These are phyloP conservation scores for Lepidochrysops patricia DNA, from an alignment of 2,888 invertebrate species.

Conservation along the genomic window DNA sequence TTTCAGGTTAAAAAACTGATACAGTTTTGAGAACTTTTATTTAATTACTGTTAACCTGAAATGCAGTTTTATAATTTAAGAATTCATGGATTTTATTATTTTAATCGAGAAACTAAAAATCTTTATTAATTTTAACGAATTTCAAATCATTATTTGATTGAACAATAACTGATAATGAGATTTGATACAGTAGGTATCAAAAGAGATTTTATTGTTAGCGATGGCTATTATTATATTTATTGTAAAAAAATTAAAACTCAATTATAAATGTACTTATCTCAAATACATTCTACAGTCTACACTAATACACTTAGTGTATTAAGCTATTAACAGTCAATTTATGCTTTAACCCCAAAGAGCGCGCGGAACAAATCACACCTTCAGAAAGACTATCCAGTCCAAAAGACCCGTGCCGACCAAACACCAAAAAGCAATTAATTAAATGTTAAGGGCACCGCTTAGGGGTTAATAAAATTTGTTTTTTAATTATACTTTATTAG, in stretches of 20 bases:
- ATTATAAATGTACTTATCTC: no score
- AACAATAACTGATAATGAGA: no score
- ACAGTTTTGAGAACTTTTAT: background rate
- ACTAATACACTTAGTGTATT: slow-evolving; percentile 5
- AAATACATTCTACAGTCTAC: no score
- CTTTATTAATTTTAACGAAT: no score
- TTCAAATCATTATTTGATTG: no score
- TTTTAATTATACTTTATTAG: slow-evolving; percentile 69
- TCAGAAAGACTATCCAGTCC: slow-evolving; percentile 39
- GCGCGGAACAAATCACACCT: slow-evolving; percentile 55
- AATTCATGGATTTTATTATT: no score
- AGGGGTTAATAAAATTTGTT: slow-evolving; percentile 62
- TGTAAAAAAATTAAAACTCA: no score
- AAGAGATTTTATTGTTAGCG: no score
- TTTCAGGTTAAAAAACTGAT: background rate
- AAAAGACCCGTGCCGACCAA: slow-evolving; percentile 42
- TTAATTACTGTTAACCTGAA: background rate
- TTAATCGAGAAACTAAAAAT: no score
- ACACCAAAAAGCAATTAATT: slow-evolving; percentile 55
- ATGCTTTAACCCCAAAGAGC: slow-evolving; percentile 43
- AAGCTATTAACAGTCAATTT: slow-evolving; percentile 10
- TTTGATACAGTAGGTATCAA: no score
- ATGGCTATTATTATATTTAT: no score
- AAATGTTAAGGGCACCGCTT: slow-evolving; percentile 46
- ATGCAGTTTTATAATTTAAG: no score